These are phyloP conservation scores for Odobenus rosmarus DNA, from an alignment of 2,113 vertebrate species.

Conservation along the genomic window DNA sequence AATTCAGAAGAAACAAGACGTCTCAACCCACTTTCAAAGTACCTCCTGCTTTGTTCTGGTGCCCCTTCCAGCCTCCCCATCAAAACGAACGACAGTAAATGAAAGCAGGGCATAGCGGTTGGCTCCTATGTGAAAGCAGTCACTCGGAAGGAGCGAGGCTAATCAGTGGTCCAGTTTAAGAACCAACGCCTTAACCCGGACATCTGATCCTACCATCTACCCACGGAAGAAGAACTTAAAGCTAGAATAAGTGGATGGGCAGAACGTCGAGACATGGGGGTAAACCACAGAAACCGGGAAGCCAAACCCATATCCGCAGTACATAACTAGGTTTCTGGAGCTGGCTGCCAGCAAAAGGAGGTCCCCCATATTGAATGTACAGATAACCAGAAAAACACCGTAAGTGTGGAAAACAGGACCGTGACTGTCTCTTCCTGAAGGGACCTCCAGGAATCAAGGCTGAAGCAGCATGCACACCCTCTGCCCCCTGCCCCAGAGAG, in stretches of 20 bases:
- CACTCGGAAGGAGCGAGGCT: background rate
- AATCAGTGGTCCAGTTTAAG: background rate
- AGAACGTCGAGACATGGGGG: background rate
- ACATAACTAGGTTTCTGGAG: too few relatives aligned
- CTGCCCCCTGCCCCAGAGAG: fast-evolving
- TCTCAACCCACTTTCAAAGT: background rate
- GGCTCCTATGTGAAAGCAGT: fast-evolving
- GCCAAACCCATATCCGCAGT: background rate
- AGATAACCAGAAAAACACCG: background rate
- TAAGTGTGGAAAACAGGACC: background rate
- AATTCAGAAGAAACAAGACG: background rate
- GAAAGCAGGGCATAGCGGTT: fast-evolving
- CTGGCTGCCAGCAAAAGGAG: background rate
- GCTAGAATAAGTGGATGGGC: background rate
- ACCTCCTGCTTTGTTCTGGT: background rate
- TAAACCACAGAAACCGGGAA: background rate
- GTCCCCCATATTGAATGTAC: too few relatives aligned
- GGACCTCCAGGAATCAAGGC: fast-evolving
- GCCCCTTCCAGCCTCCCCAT: background rate
- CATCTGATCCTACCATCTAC: background rate
- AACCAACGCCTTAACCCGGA: background rate
- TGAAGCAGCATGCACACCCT: too few relatives aligned
- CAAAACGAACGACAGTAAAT: background rate
- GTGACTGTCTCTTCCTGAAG: too few relatives aligned
- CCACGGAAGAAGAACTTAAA: fast-evolving